Percentiles rank a stretch among this genome's conserved stretches.
Evolutionary conservation across 2,888 invertebrate genomes (phyloP).

Genomic region (Cyaniris semiargus): DNA sequence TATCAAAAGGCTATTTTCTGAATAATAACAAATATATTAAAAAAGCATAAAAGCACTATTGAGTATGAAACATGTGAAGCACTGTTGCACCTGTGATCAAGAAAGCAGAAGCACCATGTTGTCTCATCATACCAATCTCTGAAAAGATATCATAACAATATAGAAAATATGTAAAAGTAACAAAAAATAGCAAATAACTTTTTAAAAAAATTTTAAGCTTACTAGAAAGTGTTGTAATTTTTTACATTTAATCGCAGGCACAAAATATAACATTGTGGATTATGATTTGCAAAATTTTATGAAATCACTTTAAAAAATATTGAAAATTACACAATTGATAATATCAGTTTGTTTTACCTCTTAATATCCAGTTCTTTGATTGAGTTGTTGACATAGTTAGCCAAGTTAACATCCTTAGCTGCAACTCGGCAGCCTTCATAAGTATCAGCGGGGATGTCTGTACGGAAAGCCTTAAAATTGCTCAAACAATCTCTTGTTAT

Average conservation of each 20-base stretch:
- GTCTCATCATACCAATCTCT: conserved; percentile 91
- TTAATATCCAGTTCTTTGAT: conserved; percentile 92
- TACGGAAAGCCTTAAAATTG: conserved; percentile 86
- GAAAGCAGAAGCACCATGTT: conserved; percentile 94
- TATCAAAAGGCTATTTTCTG: conserved; percentile 53
- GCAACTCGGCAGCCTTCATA: conserved; percentile 94
- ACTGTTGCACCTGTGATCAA: conserved; percentile 92
- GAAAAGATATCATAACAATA: conserved; percentile 50
- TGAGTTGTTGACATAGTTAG: conserved; percentile 92
- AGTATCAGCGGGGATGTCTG: conserved; percentile 94
- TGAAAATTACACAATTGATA: background rate
- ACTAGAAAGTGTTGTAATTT: no score
- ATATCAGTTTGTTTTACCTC: conserved; percentile 70
- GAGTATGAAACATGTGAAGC: conserved; percentile 58
- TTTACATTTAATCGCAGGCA: no score
- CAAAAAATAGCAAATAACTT: no score
- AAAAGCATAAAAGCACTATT: conserved; percentile 53
- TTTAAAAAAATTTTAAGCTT: no score
- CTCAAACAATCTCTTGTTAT: conserved; percentile 94
- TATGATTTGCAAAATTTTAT: no score
- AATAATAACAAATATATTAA: conserved; percentile 49
- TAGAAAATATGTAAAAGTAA: no score
- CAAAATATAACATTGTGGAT: no score
- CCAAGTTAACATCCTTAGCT: conserved; percentile 88
- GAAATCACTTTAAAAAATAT: no score